phyloP scores from a whole-genome alignment of 2,888 invertebrate genomes.

The Meloe dianella region DNA sequence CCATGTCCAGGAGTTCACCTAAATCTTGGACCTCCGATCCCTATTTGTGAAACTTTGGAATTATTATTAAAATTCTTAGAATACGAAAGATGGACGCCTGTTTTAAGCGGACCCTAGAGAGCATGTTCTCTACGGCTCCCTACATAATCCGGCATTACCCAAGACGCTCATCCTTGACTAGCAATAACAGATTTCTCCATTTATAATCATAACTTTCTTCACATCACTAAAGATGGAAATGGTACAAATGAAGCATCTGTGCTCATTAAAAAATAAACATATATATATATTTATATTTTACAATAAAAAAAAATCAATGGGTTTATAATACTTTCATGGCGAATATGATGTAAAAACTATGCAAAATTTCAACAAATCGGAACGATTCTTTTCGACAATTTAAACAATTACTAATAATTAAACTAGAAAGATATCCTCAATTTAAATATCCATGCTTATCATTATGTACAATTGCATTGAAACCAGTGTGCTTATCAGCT shows the following conservation, averaged over 20 bases:
- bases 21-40: no score
- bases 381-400: constrained; percentile 19
- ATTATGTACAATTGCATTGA: constrained; percentile 55
- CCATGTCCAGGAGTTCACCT: no score
- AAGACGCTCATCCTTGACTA: no score
- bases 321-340: constrained; percentile 1
- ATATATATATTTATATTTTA: not conserved
- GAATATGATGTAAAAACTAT: not conserved
- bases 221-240: not conserved
- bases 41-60: no score
- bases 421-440: not conserved
- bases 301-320: not conserved
- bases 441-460: constrained; percentile 47
- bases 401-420: constrained; percentile 29
- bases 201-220: no score
- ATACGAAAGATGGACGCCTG: no score
- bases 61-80: no score
- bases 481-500: constrained; percentile 56
- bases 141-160: no score
- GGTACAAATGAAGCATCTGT: not conserved
- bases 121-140: no score
- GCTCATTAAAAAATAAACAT: not conserved
- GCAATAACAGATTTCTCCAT: no score
- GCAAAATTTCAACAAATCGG: constrained; percentile 22
- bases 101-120: no score